phyloP scores from a whole-genome alignment of 37 sponge, comb jelly and placozoan genomes.

The Cliona cf. orientalis region DNA sequence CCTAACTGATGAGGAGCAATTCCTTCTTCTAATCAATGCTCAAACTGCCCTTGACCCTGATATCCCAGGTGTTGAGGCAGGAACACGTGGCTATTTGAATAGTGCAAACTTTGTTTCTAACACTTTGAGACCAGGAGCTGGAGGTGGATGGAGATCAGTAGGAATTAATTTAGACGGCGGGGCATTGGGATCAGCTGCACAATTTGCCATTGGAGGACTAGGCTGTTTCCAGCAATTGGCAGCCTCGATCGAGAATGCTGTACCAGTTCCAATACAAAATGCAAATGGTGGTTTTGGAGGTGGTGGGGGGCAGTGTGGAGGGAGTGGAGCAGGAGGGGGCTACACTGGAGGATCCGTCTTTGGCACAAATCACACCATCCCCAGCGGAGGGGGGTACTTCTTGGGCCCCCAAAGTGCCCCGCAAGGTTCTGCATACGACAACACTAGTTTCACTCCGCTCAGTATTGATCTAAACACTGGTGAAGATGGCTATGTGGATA shows the following conservation, averaged over 20 bases:
- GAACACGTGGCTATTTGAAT: conserved; percentile 1
- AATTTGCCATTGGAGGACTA: conserved; percentile 47
- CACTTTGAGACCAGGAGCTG: conserved; percentile 30
- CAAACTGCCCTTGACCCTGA: background rate
- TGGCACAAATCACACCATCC: background rate
- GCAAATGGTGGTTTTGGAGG: conserved; percentile 58
- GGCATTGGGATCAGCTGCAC: background rate
- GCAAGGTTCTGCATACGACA: background rate
- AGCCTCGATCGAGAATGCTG: background rate
- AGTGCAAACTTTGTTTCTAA: background rate
- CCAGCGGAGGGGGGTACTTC: conserved; percentile 38
- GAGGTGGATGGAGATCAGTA: conserved; percentile 29
- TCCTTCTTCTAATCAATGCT: conserved; percentile 1
- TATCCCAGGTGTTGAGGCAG: no score
- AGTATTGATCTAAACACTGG: background rate
- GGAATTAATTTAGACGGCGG: background rate
- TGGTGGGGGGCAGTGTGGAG: conserved; percentile 57
- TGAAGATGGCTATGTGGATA: conserved; percentile 61
- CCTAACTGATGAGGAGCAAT: conserved; percentile 15
- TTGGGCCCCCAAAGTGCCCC: background rate
- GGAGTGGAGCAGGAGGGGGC: conserved; percentile 55
- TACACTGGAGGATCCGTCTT: conserved; percentile 43
- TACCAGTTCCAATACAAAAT: background rate
- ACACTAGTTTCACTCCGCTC: background rate
- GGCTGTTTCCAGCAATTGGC: conserved; percentile 17